Percentiles rank a stretch among this genome's conserved stretches.
Conservation (phyloP, 2,797 vertebrate genomes). For the Acridotheres tristis region DNA sequence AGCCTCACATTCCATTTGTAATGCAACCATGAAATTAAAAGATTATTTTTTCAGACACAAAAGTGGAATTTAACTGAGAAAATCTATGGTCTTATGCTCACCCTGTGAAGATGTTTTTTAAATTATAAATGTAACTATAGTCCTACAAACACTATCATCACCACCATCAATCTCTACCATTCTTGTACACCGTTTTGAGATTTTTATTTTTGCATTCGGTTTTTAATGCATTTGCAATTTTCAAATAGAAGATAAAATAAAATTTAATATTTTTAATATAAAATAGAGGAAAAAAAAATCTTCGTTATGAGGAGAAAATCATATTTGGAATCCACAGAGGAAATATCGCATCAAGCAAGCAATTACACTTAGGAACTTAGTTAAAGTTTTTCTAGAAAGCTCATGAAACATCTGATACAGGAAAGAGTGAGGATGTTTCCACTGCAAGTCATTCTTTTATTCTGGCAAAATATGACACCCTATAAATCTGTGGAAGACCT, state of each 20-base stretch:
- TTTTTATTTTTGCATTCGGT: background rate
- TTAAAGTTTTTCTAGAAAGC: background rate
- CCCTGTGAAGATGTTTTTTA: background rate
- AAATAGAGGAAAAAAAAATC: background rate
- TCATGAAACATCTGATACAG: background rate
- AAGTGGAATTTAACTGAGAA: background rate
- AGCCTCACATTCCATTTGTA: background rate
- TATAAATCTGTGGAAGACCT: background rate
- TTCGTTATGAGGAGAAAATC: rapidly evolving
- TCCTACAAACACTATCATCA: background rate
- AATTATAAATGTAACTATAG: background rate
- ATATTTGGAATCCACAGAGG: background rate
- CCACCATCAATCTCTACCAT: background rate
- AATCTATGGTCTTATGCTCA: background rate
- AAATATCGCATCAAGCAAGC: background rate
- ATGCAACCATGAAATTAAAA: background rate
- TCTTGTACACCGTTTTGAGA: background rate
- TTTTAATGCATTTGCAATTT: background rate
- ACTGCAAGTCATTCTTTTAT: background rate
- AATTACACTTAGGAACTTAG: background rate
- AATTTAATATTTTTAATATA: background rate
- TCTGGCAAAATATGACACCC: background rate
- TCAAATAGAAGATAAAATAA: background rate
- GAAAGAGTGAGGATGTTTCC: background rate
- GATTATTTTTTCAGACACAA: background rate